These are phyloP conservation scores for Spilogale gracilis DNA, from an alignment of 2,113 vertebrate species.

Conservation along the genomic window DNA sequence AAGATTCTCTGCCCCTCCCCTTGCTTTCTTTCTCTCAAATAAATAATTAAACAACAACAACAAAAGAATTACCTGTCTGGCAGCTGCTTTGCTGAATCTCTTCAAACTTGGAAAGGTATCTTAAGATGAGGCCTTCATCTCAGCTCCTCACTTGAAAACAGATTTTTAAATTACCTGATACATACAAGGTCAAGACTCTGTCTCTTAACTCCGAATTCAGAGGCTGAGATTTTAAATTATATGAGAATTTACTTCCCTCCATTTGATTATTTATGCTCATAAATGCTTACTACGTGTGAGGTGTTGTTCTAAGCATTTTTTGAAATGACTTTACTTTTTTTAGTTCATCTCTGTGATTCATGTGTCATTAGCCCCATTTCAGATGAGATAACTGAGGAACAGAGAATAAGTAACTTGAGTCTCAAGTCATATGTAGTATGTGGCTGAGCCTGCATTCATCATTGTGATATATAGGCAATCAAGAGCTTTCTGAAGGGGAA, in stretches of 20 bases:
- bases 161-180: slow-evolving; percentile 26
- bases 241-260: slow-evolving; percentile 29
- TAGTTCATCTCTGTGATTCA: background rate
- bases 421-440: background rate
- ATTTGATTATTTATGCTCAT: background rate
- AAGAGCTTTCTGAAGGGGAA: slow-evolving; percentile 43
- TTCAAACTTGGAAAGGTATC: background rate
- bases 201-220: background rate
- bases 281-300: background rate
- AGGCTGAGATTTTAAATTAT: slow-evolving; percentile 50
- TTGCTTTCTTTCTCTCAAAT: background rate
- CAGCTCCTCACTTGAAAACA: background rate
- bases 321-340: slow-evolving; percentile 29
- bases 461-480: background rate
- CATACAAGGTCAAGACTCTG: background rate
- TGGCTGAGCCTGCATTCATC: background rate
- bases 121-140: background rate
- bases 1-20: background rate
- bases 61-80: background rate
- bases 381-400: background rate
- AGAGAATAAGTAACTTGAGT: background rate
- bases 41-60: background rate
- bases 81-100: slow-evolving; percentile 4
- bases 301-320: slow-evolving; percentile 13
- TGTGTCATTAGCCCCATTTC: background rate